A percentile compares a stretch with the other conserved stretches of the same genome.
Evolutionary conservation across 2,113 vertebrate genomes (phyloP).

Genomic region (Galbula dea): DNA sequence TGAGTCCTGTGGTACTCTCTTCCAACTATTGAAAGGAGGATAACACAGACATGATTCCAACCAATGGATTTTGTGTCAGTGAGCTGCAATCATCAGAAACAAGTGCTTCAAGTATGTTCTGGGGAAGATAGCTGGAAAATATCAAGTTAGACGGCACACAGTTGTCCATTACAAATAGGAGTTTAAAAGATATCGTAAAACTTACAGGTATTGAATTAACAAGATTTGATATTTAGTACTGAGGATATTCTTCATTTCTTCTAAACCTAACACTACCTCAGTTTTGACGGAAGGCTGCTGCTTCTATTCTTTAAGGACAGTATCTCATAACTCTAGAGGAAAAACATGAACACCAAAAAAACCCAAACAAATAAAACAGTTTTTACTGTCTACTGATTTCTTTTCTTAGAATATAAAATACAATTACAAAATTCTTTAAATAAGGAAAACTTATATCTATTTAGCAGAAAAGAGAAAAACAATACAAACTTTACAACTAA

Average conservation of each 20-base stretch:
- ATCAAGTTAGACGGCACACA: not conserved
- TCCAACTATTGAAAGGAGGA: not conserved
- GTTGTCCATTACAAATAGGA: not conserved
- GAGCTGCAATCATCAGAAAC: not conserved
- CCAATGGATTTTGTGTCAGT: not conserved
- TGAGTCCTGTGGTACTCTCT: not conserved
- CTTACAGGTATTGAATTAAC: not conserved
- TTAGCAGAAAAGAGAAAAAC: not conserved
- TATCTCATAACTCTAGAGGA: not conserved
- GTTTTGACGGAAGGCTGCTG: not conserved
- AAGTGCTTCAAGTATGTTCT: not conserved
- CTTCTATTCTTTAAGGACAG: not conserved
- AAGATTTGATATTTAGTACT: not conserved
- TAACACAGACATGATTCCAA: not conserved
- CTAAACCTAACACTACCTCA: not conserved
- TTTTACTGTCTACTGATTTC: not conserved
- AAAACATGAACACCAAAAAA: too few species aligned
- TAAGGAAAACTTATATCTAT: not conserved
- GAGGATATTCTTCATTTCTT: not conserved
- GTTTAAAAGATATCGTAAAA: not conserved
- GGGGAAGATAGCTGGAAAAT: not conserved
- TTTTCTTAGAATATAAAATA: not conserved
- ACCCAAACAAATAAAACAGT: too few species aligned
- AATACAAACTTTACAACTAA: not conserved
- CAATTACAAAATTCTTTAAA: not conserved